Evolutionary conservation across 2,888 invertebrate genomes (phyloP), one percentile per base, ranked within the genome.

Genomic region (Panzeria rudis): DNA sequence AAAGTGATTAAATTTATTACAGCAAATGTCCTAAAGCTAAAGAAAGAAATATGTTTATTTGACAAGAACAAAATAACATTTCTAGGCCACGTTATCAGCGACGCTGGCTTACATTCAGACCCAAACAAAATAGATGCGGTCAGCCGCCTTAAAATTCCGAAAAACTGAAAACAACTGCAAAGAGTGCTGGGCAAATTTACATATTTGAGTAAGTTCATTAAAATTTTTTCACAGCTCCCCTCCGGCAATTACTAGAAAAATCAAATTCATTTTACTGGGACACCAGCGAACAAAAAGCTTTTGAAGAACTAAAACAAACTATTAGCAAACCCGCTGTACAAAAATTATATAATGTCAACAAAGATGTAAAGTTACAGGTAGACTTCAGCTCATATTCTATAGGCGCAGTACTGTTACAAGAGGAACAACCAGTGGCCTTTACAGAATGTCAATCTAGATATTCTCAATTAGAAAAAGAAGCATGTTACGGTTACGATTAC

Each of bases 1-100:
- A 47, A 80, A 72, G 54, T 86, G 86, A 20, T 66, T 85, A 13
- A 72, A 44, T 44, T 82, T 32, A 50, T 76, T 84, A 15, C 44
- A n/a, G 29, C 69, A 50, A 62, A 62, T 62, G 64, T 41, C 6
- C 47, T 89, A 29, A 88, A 86, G 59, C 77, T 89, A n/a, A 88
- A 88, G 44, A 76, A 84, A 59, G 86, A 87, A 54, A 89, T 89
- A 81, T 89, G 87, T 41, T 5, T 50, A 50, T 68, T 59, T n/a
- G 44, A 47, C 2, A 20, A 38, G 6, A 73, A 15, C 8, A 66
- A 56, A 66, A 25, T n/a, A n/a, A n/a, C n/a, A n/a, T n/a, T n/a
- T n/a, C n/a, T n/a, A n/a, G n/a, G n/a, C n/a, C n/a, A n/a, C n/a
- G n/a, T n/a, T n/a, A n/a, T n/a, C n/a, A n/a, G n/a, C n/a, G n/a